Percentiles rank a stretch among this genome's conserved stretches.
Conservation (phyloP, 2,797 vertebrate species). For the Esox lucius region DNA sequence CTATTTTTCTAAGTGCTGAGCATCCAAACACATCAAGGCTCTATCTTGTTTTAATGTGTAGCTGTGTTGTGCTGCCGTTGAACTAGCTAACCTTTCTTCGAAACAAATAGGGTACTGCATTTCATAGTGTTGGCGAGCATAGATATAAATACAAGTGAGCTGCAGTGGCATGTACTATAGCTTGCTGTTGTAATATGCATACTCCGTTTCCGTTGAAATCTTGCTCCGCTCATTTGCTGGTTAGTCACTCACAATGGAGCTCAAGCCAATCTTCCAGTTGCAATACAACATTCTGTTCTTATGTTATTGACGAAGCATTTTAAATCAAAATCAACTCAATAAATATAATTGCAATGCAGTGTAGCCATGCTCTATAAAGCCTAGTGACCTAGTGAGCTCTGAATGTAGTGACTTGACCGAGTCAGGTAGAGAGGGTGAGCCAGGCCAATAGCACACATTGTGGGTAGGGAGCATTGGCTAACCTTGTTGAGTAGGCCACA, state of each 20-base stretch:
- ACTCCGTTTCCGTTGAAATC: neutral
- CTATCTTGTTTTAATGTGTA: neutral
- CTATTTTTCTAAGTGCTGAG: neutral
- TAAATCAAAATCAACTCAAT: neutral
- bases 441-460: constrained; percentile 1
- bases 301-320: neutral
- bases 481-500: constrained; percentile 20
- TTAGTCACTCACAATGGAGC: neutral
- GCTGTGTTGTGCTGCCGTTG: neutral
- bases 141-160: neutral
- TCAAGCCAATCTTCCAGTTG: neutral
- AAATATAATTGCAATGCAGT: neutral
- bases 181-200: neutral
- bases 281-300: neutral
- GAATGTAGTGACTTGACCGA: constrained; percentile 1
- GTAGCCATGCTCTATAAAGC: neutral
- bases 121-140: neutral
- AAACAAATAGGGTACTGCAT: neutral
- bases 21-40: neutral
- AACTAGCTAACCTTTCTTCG: neutral
- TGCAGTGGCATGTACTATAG: neutral
- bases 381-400: neutral
- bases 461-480: constrained; percentile 17
- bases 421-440: neutral
- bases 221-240: neutral